These are phyloP conservation scores for Thymelicus lineola DNA, from an alignment of 2,888 invertebrate species.

Conservation along the genomic window DNA sequence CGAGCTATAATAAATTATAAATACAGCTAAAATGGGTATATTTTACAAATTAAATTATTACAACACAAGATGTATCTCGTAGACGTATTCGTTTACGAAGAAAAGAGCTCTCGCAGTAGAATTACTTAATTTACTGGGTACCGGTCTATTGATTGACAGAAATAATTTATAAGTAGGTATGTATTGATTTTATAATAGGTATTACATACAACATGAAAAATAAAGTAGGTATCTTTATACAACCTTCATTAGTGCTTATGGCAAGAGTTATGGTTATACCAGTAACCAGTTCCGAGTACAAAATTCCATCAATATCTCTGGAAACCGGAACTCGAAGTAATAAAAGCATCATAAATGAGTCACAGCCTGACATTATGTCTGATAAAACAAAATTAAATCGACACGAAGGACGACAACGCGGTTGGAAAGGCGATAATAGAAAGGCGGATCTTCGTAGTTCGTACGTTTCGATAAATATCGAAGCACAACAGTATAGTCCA, in stretches of 20 bases:
- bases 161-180: too few relatives aligned
- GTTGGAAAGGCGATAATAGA: not conserved
- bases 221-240: too few relatives aligned
- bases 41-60: not conserved
- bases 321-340: slow-evolving; percentile 3
- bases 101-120: too few relatives aligned
- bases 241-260: not conserved
- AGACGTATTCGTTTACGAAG: too few relatives aligned
- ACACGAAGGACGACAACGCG: not conserved
- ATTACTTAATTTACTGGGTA: too few relatives aligned
- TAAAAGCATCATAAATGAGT: slow-evolving; percentile 10
- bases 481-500: not conserved
- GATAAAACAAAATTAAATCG: slow-evolving; percentile 9
- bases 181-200: too few relatives aligned
- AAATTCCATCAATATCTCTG: not conserved
- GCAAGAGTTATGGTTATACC: not conserved
- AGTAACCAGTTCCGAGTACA: not conserved
- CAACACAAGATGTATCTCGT: too few relatives aligned
- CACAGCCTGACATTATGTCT: not conserved
- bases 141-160: too few relatives aligned
- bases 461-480: not conserved
- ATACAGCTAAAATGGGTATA: not conserved
- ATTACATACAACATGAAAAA: too few relatives aligned
- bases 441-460: slow-evolving; percentile 1
- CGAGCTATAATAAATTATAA: not conserved